Base-by-base conservation (phyloP, 2,797 vertebrate genomes). In the Hydrophis major region DNA sequence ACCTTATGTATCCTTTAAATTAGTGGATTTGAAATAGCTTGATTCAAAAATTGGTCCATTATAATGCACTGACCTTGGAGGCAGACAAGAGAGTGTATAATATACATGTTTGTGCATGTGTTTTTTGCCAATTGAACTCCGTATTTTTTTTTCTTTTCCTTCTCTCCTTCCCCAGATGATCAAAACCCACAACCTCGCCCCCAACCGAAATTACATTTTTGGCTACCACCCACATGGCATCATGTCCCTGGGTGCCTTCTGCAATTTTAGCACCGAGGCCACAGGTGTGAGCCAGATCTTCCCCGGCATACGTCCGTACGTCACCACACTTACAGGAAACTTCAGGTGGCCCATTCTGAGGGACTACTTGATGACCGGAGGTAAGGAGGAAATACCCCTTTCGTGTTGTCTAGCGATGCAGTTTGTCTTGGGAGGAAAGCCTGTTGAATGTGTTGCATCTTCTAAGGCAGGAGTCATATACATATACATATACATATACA, bases 191-290 rank as follows among this genome's bases (percentile, higher is more conserved):
- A 98, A 99, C 93, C 97, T 99, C 94, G 96, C 98, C 93, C 99
- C 99, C 93, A 99, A 96, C 96, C 98, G 99, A 95, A 99, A 99
- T 97, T 99, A 99, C 95, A 99, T 99, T 92, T 98, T 99, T 53
- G 99, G 99, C 12, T 99, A 99, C 97, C 99, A 99, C 89, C 99
- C 99, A 0, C 99, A 99, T 0, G 99, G 99, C 90, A 99, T 99
- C 96, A 98, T 99, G 97, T 98, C 98, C 93, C 97, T 99, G 1
- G 99, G 99, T 0, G 99, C 98, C 59, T 99, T 99, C 97, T 99
- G 99, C 96, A 99, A 99, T 98, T 99, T 99, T 92, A 98, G 99
- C 88, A 99, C 99, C 0, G 99, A 99, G 94, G 99, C 99, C 83
- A 99, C 99, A 0, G 98, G 98, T 61, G 98, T 99, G 86, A 96